phyloP scores from a whole-genome alignment of 92 coral and sea anemone species.

The Parazoanthus atlanticus region DNA sequence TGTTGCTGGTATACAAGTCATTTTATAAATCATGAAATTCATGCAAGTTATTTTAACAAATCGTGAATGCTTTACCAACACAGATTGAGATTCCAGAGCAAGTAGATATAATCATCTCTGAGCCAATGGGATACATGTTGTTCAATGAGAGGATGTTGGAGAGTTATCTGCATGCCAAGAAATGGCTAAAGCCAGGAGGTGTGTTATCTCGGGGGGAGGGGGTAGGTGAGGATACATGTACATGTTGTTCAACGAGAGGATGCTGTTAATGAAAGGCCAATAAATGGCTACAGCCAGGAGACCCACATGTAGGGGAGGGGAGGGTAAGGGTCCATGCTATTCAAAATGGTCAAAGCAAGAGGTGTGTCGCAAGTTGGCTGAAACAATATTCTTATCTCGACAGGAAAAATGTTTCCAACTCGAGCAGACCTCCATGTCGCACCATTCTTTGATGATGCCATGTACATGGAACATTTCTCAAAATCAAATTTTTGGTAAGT shows the following conservation, averaged over 20 bases:
- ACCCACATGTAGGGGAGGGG: not conserved
- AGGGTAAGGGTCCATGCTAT: not conserved
- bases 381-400: not conserved
- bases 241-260: no score
- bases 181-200: no score
- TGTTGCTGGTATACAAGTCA: no score
- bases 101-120: constrained; percentile 96
- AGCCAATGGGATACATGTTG: constrained; percentile 99
- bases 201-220: no score
- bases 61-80: not conserved
- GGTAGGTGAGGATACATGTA: no score
- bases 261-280: no score
- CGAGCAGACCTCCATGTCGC: constrained; percentile 89
- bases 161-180: no score
- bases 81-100: constrained; percentile 94
- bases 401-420: constrained; percentile 97
- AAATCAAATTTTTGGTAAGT: constrained; percentile 96
- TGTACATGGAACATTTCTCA: constrained; percentile 97
- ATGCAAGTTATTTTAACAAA: no score
- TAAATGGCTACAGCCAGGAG: no score
- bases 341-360: not conserved
- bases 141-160: constrained; percentile 90
- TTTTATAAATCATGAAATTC: no score
- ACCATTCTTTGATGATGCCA: constrained; percentile 95
- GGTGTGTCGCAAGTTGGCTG: not conserved